A percentile compares a stretch with the other conserved stretches of the same genome.
Conservation (phyloP, 2,113 vertebrate genomes). For the Strigops habroptila region DNA sequence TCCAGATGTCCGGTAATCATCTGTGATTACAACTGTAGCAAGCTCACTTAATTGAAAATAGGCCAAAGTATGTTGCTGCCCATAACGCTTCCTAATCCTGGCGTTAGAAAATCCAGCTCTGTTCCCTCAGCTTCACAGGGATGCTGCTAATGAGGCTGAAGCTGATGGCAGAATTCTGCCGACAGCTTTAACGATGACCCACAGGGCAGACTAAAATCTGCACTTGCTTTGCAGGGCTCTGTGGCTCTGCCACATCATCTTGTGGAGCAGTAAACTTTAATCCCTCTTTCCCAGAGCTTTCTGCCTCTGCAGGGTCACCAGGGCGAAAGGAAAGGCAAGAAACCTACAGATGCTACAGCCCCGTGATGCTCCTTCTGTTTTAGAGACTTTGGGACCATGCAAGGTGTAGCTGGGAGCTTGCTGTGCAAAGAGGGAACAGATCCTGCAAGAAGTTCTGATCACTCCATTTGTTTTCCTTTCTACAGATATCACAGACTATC, state of each 20-base stretch:
- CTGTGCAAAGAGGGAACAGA: background rate
- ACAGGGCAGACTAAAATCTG: background rate
- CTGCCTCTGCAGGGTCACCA: background rate
- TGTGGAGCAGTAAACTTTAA: background rate
- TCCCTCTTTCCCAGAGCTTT: background rate
- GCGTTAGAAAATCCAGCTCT: constrained; percentile 29
- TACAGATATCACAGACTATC: background rate
- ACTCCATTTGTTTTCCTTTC: background rate
- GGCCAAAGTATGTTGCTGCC: background rate
- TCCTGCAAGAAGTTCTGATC: background rate
- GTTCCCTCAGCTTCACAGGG: background rate
- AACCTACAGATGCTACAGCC: background rate
- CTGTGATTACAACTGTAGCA: constrained; percentile 43
- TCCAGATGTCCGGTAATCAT: constrained; percentile 30
- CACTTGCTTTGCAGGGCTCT: background rate
- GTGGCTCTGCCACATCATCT: background rate
- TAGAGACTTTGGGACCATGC: background rate
- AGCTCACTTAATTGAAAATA: constrained; percentile 40
- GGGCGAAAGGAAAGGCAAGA: background rate
- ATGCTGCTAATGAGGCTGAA: background rate
- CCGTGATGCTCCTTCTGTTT: background rate
- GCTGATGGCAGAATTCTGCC: background rate
- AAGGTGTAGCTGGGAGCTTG: background rate
- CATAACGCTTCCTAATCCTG: constrained; percentile 32
- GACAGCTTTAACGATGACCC: background rate